Evolutionary conservation across 2,797 vertebrate genomes (phyloP), one percentile per base, ranked within the genome.

Genomic region (Phrynocephalus guinanensis): DNA sequence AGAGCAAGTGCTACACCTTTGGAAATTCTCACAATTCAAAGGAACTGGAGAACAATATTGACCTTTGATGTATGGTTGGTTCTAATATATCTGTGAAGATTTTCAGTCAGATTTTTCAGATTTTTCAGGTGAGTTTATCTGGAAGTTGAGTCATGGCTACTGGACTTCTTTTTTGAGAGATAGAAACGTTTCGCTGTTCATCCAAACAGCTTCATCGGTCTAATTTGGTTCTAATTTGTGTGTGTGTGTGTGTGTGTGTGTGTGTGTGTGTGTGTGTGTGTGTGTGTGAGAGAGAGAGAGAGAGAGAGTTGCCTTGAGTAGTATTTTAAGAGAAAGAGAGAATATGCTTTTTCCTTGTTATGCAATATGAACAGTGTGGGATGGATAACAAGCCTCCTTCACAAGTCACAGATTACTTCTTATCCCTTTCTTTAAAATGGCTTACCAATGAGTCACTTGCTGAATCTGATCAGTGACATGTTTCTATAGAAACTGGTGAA

Each of bases 401-500:
- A 60, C 56, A 75, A 76, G 26, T 56, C 24, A 73, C 73, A 13
- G 70, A 22, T 30, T 68, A 68, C 38, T 24, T 30, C n/a, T 63
- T 26, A 4, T 20, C 72, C 26, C 24, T 72, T 83, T 52, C 72
- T 66, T 84, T 24, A 84, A 76, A 66, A 33, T n/a, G 26, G 83
- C 38, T 13, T 77, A 6, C 20, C 15, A 67, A 56, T 73, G 66
- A 67, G n/a, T 60, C n/a, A 63, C 33, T 28, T 77, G 73, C 16
- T 30, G 33, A 33, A 33, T 33, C 2, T 33, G 38, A 77, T 48
- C 26, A 48, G 16, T 6, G 16, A 22, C 72, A 66, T 50, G 72
- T 76, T 68, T 87, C 72, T 82, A 67, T 76, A 82, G 86, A 82
- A 87, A 87, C 56, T 26, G 28, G 79, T 63, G 67, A 73, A 72